A percentile compares a stretch with the other conserved stretches of the same genome.
These are phyloP conservation scores for Sialis fuliginosa DNA, from an alignment of 2,888 invertebrate species.

Conservation along the genomic window DNA sequence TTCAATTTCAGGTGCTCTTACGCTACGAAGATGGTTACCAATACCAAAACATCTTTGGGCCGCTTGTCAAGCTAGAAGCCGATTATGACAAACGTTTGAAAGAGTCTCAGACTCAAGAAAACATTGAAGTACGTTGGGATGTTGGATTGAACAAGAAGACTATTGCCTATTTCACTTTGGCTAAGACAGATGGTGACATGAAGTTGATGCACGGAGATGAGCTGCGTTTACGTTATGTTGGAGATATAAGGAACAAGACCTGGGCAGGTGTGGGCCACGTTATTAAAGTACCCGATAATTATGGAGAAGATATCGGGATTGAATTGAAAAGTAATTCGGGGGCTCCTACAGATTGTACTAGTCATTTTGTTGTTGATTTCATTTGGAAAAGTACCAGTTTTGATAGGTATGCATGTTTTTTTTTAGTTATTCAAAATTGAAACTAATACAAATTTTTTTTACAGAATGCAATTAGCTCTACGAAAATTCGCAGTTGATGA, in stretches of 20 bases:
- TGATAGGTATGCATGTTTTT: conserved; percentile 46
- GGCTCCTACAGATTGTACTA: conserved; percentile 84
- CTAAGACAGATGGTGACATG: conserved; percentile 97
- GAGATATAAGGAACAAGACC: conserved; percentile 69
- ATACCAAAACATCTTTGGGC: conserved; percentile 96
- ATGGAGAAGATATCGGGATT: conserved; percentile 94
- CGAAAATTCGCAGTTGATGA: conserved; percentile 94
- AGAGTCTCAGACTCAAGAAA: conserved; percentile 96
- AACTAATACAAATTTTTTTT: conserved; percentile 12
- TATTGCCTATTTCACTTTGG: conserved; percentile 91
- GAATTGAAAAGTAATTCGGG: conserved; percentile 85
- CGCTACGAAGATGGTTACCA: conserved; percentile 98
- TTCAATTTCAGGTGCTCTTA: conserved; percentile 19
- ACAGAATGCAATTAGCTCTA: conserved; percentile 85
- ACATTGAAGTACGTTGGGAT: conserved; percentile 97
- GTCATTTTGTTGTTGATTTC: conserved; percentile 95
- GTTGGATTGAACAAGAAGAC: conserved; percentile 96
- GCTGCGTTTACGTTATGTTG: conserved; percentile 76
- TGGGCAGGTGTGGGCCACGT: conserved; percentile 99
- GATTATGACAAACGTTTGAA: conserved; percentile 96
- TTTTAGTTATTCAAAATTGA: neutral
- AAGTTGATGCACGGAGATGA: conserved; percentile 99
- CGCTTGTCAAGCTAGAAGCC: conserved; percentile 90
- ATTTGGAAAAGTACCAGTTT: conserved; percentile 99
- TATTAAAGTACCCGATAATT: conserved; percentile 89